Evolutionary conservation across 2,113 vertebrate species (phyloP), one percentile per base, ranked within the genome.

Genomic region (Psettodes erumei): DNA sequence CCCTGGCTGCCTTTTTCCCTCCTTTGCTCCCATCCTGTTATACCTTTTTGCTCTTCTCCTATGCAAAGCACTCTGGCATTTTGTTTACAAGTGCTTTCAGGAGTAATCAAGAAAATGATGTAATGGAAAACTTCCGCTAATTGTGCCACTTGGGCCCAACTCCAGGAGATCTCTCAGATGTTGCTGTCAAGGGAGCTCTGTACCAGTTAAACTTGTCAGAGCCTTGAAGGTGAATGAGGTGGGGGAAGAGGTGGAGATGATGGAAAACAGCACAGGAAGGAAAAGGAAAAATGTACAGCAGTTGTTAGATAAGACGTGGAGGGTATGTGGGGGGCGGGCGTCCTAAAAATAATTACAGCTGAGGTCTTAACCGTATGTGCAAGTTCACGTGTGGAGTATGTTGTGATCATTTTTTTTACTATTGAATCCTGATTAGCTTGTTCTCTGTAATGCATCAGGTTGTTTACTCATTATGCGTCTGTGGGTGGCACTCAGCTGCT

Each of bases 111-210:
- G 79, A 90, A 82, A 82, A 89, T 91, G 63, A 92, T 86, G 88
- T 85, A 65, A 93, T 89, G 90, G 90, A 93, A 92, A 93, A 89
- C 84, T 79, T 88, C 47, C 40, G 73, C 84, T 95, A 94, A 94
- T 94, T 94, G 92, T 77, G 84, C 87, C 86, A 5, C 88, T 84
- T 82, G 90, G 90, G 91, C 84, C 79, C 85, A 75, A 79, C 83
- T 91, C 87, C 86, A 83, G 58, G 69, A 76, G 82, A 83, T 85
- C 74, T 73, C 88, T 90, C 69, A 88, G 84, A 91, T 88, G 86
- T 83, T 90, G 81, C 81, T 88, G 91, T 93, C 92, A 89, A 64
- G 90, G 91, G 91, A 92, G 63, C 68, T 51, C 77, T 76, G 83
- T 51, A 88, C 67, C 60, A 79, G 83, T 81, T 88, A 83, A 83